Percentiles rank a stretch among this genome's conserved stretches.
Conservation (phyloP, 1,140 invertebrate species). For the Euschistus heros region DNA sequence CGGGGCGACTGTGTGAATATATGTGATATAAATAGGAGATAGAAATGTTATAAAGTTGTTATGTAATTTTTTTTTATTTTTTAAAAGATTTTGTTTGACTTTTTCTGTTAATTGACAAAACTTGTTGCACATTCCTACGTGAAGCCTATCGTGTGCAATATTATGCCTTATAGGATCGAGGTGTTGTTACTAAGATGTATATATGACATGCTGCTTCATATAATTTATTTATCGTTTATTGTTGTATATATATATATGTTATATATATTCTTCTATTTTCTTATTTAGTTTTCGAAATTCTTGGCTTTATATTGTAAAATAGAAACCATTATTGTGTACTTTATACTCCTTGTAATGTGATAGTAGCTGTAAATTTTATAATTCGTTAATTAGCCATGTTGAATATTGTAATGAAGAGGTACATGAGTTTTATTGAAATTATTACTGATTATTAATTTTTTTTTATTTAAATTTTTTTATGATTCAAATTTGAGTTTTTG, state of each 20-base stretch:
- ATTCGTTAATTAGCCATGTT: not conserved
- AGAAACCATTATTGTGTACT: not conserved
- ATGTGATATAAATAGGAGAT: not conserved
- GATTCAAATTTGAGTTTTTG: not conserved
- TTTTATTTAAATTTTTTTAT: not conserved
- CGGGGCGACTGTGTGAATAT: not conserved
- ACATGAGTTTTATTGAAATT: not conserved
- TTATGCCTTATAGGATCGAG: not conserved
- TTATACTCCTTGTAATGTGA: slow-evolving; percentile 12
- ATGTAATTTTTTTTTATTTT: not conserved
- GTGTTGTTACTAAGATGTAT: slow-evolving; percentile 7
- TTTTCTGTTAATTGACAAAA: not conserved
- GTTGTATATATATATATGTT: slow-evolving; percentile 9
- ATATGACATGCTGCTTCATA: slow-evolving; percentile 10
- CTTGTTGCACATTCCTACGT: slow-evolving; percentile 2
- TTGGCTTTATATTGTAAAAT: not conserved
- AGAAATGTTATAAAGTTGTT: not conserved
- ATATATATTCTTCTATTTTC: slow-evolving; percentile 10
- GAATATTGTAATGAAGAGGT: not conserved
- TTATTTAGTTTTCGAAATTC: not conserved
- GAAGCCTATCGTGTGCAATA: slow-evolving; percentile 2
- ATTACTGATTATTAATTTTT: not conserved
- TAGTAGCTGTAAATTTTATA: slow-evolving; percentile 14
- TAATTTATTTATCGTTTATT: slow-evolving; percentile 6
- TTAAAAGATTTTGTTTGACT: not conserved